These are phyloP conservation scores for Acheta domesticus DNA, from an alignment of 2,888 invertebrate genomes.

Conservation along the genomic window DNA sequence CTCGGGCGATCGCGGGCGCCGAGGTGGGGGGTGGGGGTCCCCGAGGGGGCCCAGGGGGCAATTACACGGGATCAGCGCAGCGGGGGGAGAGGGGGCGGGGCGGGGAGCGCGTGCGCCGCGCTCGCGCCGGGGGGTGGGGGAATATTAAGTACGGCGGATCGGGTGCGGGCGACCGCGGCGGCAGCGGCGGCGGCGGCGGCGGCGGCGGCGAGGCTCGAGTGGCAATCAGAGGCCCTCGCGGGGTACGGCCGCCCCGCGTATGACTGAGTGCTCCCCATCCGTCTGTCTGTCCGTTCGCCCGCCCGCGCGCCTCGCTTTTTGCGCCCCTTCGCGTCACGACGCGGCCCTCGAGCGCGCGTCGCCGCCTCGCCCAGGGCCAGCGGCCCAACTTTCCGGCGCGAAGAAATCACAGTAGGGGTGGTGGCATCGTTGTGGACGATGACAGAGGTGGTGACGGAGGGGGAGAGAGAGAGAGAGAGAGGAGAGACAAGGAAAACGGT, in stretches of 20 bases:
- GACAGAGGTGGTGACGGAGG: not conserved
- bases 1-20: slow-evolving; percentile 1
- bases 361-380: too few species aligned
- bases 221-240: slow-evolving; percentile 18
- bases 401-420: not conserved
- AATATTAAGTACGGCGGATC: not conserved
- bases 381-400: not conserved
- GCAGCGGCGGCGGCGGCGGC: not conserved
- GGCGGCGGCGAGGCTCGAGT: not conserved
- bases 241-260: not conserved
- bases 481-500: too few species aligned
- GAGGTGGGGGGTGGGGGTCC: not conserved
- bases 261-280: not conserved
- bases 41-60: not conserved
- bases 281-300: not conserved
- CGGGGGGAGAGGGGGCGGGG: not conserved
- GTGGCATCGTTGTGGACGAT: not conserved
- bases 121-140: not conserved
- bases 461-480: not conserved
- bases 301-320: too few species aligned
- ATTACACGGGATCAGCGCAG: slow-evolving; percentile 11
- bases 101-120: not conserved
- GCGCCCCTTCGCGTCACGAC: too few species aligned
- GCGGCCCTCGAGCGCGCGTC: too few species aligned
- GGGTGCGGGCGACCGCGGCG: not conserved